These are phyloP conservation scores for Poeciliopsis infans DNA, from an alignment of 2,797 vertebrate genomes.

Conservation along the genomic window DNA sequence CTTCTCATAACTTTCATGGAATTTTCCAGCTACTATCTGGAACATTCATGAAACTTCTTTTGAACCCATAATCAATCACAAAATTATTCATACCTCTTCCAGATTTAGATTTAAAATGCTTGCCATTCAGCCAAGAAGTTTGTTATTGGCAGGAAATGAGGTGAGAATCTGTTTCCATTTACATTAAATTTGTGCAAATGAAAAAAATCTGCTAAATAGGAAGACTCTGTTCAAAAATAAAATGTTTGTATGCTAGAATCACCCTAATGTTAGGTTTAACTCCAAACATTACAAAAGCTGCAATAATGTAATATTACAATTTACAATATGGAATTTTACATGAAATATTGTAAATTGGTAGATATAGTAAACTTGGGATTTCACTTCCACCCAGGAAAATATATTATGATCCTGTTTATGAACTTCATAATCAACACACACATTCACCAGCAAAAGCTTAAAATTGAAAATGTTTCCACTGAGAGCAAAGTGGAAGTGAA, in stretches of 20 bases:
- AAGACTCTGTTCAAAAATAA: too few species aligned
- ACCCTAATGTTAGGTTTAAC: background rate
- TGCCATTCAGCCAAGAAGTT: background rate
- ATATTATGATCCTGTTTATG: background rate
- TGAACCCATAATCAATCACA: background rate
- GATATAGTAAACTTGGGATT: background rate
- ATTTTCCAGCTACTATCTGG: background rate
- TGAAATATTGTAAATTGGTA: background rate
- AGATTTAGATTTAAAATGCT: background rate
- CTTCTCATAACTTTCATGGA: background rate
- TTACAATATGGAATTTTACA: too few species aligned
- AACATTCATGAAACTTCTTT: background rate
- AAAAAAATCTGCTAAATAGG: too few species aligned
- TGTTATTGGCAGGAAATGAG: background rate
- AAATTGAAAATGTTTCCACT: background rate
- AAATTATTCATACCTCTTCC: background rate
- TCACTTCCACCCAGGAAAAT: background rate
- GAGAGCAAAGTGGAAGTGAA: background rate
- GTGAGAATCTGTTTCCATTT: background rate
- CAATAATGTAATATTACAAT: too few species aligned
- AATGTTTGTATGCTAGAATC: background rate
- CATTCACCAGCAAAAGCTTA: background rate
- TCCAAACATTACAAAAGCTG: too few species aligned
- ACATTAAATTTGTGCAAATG: background rate
- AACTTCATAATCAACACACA: background rate